Base-by-base conservation (phyloP, 2,888 invertebrate species). In the Cloeon dipterum region DNA sequence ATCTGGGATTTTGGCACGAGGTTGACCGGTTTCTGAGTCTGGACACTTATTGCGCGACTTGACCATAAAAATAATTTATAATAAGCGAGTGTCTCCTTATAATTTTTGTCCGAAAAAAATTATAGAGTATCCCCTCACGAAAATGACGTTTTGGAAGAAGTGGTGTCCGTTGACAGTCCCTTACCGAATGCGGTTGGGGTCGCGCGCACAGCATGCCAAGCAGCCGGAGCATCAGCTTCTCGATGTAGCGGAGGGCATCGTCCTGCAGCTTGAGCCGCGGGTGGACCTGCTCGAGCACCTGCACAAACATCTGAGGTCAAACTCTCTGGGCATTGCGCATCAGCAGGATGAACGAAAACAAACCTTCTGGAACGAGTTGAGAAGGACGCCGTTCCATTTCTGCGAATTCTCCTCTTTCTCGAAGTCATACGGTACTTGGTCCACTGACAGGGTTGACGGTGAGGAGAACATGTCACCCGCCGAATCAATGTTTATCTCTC, bases 341-440 rank as follows among this genome's bases (percentile, higher is more conserved):
- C 32, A 14, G n/a, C 32, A 14, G n/a, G n/a, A n/a, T 7, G 2
- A 7, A 13, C 13, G n/a, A 19, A 14, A 33, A 18, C 17, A 3
- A 62, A 88, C 88, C 76, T 82, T 83, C 58, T 75, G 74, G 50
- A 93, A 66, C 36, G 88, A 75, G 52, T 70, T 73, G 53, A 82
- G 73, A 59, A 93, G 79, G 46, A 91, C 66, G 45, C 88, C 86
- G 54, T 76, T 79, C 91, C 91, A 93, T 69, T 88, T 88, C 47
- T 71, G 69, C 49, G 72, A 71, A 62, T 86, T 88, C 58, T 86
- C 86, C 53, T 75, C 76, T 57, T 79, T 79, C 55, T 73, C 72
- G 61, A 86, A 88, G 66, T 88, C 83, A 64, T 79, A 82, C 44
- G 42, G 46, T 33, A 44, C 45, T 40, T 42, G 40, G 35, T 49